These are phyloP conservation scores for Hippocampus kuda DNA, from an alignment of 2,797 vertebrate species.

Conservation along the genomic window DNA sequence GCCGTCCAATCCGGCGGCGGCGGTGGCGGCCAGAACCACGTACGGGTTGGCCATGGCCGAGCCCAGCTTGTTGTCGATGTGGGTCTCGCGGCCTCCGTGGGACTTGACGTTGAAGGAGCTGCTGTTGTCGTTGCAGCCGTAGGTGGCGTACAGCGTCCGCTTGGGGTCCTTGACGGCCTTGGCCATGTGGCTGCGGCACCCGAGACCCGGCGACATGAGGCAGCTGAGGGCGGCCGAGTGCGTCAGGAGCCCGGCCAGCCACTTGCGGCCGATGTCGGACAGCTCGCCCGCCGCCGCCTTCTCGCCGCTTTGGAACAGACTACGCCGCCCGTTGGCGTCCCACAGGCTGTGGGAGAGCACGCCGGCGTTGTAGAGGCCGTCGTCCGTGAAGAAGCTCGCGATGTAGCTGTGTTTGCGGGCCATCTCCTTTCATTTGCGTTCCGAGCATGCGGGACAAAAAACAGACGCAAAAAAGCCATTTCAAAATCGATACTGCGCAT, in stretches of 20 bases:
- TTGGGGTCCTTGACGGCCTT: slow-evolving; percentile 73
- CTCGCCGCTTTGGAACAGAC: slow-evolving; percentile 70
- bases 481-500: not conserved
- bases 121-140: slow-evolving; percentile 82
- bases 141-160: slow-evolving; percentile 69
- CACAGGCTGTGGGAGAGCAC: slow-evolving; percentile 83
- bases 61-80: slow-evolving; percentile 83
- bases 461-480: not conserved
- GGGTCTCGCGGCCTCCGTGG: slow-evolving; percentile 73
- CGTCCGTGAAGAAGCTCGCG: slow-evolving; percentile 82
- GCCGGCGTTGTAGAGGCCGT: slow-evolving; percentile 77
- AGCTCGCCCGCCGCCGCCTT: slow-evolving; percentile 57
- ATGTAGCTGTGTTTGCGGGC: slow-evolving; percentile 85
- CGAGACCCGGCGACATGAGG: slow-evolving; percentile 76
- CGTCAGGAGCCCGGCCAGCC: slow-evolving; percentile 79
- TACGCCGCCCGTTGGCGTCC: slow-evolving; percentile 72
- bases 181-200: slow-evolving; percentile 73
- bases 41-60: slow-evolving; percentile 89
- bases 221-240: slow-evolving; percentile 87
- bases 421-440: slow-evolving; percentile 60
- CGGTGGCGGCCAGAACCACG: slow-evolving; percentile 79
- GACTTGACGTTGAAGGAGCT: slow-evolving; percentile 82
- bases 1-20: slow-evolving; percentile 85
- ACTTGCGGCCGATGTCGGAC: slow-evolving; percentile 75
- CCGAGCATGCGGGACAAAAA: not conserved